phyloP scores from a whole-genome alignment of 2,113 vertebrate genomes.

The Bettongia penicillata region DNA sequence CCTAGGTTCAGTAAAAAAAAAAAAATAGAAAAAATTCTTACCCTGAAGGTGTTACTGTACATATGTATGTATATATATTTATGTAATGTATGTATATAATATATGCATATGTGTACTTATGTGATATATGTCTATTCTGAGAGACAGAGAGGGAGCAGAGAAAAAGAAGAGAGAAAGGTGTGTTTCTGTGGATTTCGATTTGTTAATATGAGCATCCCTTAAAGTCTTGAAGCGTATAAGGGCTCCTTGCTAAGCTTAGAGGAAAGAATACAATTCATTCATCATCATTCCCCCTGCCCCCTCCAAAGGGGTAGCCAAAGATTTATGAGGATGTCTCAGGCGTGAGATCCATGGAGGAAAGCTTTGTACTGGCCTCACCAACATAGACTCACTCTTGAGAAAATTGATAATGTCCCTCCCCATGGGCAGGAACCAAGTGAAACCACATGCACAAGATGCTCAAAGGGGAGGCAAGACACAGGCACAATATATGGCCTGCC shows the following conservation, averaged over 20 bases:
- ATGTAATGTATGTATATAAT: no score
- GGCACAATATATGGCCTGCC: background rate
- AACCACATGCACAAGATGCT: background rate
- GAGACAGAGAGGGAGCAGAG: no score
- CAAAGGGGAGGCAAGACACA: background rate
- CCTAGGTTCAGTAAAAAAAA: no score
- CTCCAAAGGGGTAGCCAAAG: background rate
- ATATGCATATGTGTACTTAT: no score
- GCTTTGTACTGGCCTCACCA: background rate
- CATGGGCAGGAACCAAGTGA: background rate
- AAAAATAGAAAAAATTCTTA: no score
- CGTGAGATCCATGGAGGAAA: background rate
- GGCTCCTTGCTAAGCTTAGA: background rate
- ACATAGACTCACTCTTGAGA: background rate
- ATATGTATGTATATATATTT: no score
- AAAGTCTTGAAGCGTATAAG: background rate
- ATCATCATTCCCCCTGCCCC: background rate
- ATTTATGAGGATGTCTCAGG: background rate
- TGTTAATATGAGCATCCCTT: background rate
- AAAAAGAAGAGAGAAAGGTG: background rate
- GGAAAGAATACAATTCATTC: background rate
- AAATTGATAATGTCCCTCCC: background rate
- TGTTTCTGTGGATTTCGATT: background rate
- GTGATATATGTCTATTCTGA: background rate
- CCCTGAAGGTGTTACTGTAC: no score